Evolutionary conservation across 1,140 invertebrate genomes (phyloP), one percentile per base, ranked within the genome.

Genomic region (Solenopsis fugax): DNA sequence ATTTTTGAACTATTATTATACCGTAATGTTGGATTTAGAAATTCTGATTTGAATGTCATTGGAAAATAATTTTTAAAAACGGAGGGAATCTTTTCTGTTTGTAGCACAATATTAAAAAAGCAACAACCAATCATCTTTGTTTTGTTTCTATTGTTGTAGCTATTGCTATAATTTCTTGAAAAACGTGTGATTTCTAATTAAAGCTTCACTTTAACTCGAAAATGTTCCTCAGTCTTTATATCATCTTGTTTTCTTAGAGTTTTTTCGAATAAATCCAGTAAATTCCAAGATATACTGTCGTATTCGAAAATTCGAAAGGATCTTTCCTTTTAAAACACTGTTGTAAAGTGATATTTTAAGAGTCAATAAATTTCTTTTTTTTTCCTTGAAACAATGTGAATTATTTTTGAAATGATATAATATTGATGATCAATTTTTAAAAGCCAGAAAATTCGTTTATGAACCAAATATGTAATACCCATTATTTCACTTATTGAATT

Each of bases 401-500:
- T 60, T 45, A 41, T 45, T 72, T 65, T 65, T 34, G 9, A 65
- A 65, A 65, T 37, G 34, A 18, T 37, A 65, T 65, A 37, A 10
- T 56, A 16, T 21, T 45, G 7, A 4, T 4, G 37, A 16, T n/a
- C 48, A 24, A 24, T 58, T 58, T 76, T 9, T 2, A 16, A 60
- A 37, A 37, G 9, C 54, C 73, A 24, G 12, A 58, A 76, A 4
- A 45, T 9, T 37, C 34, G 5, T 62, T 41, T n/a, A 48, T 45
- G 56, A 2, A 0, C 29, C 29, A 18, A 54, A 81, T 29, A 54
- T 9, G 2, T 80, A 52, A 81, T 41, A n/a, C 10, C 16, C 24
- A 48, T 80, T 54, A 80, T 67, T 54, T 67, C 21, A 50, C 1
- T 67, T 80, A 67, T 52, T 52, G n/a, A 45, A 37, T 78, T 48